A percentile compares a stretch with the other conserved stretches of the same genome.
phyloP scores from a whole-genome alignment of 2,888 invertebrate species.

The Epinotia nisella region DNA sequence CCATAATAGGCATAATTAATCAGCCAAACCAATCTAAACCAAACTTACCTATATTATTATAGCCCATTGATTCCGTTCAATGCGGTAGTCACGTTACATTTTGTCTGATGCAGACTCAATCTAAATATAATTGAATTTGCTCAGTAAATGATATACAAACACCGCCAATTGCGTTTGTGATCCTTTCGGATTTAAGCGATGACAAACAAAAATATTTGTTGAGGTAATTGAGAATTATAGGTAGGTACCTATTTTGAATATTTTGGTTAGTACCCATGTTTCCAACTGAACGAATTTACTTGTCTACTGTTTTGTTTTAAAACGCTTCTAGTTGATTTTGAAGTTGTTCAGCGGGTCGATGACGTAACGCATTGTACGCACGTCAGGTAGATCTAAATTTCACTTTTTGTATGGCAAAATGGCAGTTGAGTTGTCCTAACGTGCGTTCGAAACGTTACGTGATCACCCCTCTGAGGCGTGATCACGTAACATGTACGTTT shows the following conservation, averaged over 20 bases:
- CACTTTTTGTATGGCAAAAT: too few relatives aligned
- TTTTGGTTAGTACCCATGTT: background rate
- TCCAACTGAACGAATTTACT: background rate
- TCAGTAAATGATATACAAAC: conserved; percentile 43
- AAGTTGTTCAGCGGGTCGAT: too few relatives aligned
- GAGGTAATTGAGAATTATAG: conserved; percentile 37
- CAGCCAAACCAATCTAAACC: background rate
- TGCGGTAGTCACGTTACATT: background rate
- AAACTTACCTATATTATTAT: background rate
- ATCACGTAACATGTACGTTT: too few relatives aligned
- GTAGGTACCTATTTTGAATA: background rate
- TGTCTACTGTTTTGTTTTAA: too few relatives aligned
- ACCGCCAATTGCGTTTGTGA: conserved; percentile 33
- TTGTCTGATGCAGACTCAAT: conserved; percentile 22
- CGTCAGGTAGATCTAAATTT: too few relatives aligned
- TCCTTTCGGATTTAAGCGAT: conserved; percentile 37
- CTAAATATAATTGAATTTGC: conserved; percentile 41
- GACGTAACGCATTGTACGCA: too few relatives aligned
- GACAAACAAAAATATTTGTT: conserved; percentile 41
- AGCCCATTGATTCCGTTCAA: conserved; percentile 14
- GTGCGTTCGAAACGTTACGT: too few relatives aligned
- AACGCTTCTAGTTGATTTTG: too few relatives aligned
- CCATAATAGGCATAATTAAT: background rate
- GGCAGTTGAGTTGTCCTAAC: too few relatives aligned
- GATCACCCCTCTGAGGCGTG: too few relatives aligned